Base-by-base conservation (phyloP, 2,888 invertebrate species). In the Hetaerina titia region DNA sequence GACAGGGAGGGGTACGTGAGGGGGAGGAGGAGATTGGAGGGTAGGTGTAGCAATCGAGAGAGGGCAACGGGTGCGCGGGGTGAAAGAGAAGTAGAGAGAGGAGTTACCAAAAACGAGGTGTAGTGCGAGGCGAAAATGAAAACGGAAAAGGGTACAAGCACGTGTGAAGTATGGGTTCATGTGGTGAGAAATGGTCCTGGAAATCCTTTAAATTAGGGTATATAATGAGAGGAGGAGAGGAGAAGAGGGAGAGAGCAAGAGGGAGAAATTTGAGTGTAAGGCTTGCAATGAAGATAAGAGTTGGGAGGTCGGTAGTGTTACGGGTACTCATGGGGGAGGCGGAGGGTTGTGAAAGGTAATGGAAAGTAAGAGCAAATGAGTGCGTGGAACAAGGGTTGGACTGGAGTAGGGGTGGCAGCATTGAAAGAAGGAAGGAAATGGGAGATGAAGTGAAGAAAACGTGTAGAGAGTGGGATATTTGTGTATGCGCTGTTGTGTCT, bases 401-500 rank as follows among this genome's bases (percentile, higher is more conserved):
- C 7, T 17, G 58, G 90, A 60, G 60, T 1, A 9, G 56, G 45
- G 13, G 88, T 2, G 56, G 2, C n/a, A 22, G 7, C 22, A 17
- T 88, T 88, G 15, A n/a, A 88, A 45, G 45, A 31, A 87, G 45
- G 45, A 4, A 31, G 88, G 45, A 15, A 22, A 56, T 45, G 45
- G 88, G 31, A 88, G 45, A 13, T 4, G n/a, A n/a, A 81, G 81
- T 13, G 31, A 31, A 19, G 19, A 56, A 17, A 88, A 22, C 56
- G 19, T 15, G 69, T n/a, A 22, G n/a, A 45, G 88, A 56, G 45
- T 56, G 88, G 45, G 88, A 88, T 56, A 88, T 90, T 57, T 60
- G 90, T 57, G 90, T 8, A 63, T 31, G 22, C 60, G n/a, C 90
- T 31, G 90, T 63, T 90, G 90, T 64, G 90, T 90, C 90, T 90